Conservation (phyloP, 2,797 vertebrate genomes). For the Lycodopsis pacificus region DNA sequence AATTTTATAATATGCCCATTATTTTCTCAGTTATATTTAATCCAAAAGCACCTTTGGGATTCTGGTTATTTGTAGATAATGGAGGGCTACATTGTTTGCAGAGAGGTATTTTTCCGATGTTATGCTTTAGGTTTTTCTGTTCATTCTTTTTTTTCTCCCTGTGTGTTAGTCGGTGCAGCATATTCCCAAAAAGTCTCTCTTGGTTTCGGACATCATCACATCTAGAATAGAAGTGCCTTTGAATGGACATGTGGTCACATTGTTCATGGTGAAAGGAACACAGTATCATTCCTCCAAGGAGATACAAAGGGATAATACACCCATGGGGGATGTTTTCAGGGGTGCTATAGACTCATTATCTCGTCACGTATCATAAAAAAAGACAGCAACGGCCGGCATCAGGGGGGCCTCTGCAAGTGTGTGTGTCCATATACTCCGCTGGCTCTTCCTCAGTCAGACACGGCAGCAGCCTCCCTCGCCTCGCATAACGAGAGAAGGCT, state of each 20-base stretch:
- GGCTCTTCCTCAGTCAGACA: conserved; percentile 52
- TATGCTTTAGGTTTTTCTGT: conserved; percentile 60
- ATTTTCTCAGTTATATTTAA: conserved; percentile 78
- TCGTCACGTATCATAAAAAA: conserved; percentile 77
- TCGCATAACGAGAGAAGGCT: conserved; percentile 68
- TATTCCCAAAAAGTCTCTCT: conserved; percentile 51
- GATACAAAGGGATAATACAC: conserved; percentile 57
- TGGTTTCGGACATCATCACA: conserved; percentile 50
- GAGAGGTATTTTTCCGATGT: conserved; percentile 52
- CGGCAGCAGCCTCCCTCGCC: conserved; percentile 54
- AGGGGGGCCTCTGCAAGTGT: conserved; percentile 37
- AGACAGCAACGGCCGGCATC: conserved; percentile 59
- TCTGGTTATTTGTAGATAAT: conserved; percentile 70
- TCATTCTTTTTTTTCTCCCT: conserved; percentile 16
- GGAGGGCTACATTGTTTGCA: conserved; percentile 57
- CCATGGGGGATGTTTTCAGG: conserved; percentile 63
- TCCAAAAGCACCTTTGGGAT: conserved; percentile 70
- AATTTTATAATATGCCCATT: conserved; percentile 80
- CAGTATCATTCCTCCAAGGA: conserved; percentile 45
- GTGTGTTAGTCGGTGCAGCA: conserved; percentile 20
- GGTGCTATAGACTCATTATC: conserved; percentile 76
- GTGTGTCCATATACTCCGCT: conserved; percentile 61
- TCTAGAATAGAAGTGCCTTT: conserved; percentile 61
- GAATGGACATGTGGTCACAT: conserved; percentile 50
- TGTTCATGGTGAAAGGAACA: conserved; percentile 43